These are phyloP conservation scores for Oscheius sp. DNA, from an alignment of 2,888 invertebrate species.

Conservation along the genomic window DNA sequence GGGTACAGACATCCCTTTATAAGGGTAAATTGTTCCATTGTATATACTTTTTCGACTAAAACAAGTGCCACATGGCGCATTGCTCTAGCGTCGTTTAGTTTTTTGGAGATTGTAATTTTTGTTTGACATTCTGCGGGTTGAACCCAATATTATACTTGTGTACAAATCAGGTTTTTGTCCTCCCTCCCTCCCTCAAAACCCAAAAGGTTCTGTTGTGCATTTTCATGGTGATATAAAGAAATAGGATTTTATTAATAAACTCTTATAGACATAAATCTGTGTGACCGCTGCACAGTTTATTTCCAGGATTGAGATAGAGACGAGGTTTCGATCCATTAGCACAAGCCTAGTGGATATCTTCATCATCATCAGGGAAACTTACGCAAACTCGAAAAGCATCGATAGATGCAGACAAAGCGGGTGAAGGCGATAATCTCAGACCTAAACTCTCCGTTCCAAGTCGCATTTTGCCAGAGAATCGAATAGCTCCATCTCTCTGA, in stretches of 20 bases:
- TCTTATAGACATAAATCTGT: slow-evolving; percentile 11
- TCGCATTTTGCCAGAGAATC: slow-evolving; percentile 41
- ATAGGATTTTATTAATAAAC: slow-evolving; percentile 11
- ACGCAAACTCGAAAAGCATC: slow-evolving; percentile 67
- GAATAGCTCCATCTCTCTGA: slow-evolving; percentile 48
- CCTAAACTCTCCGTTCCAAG: slow-evolving; percentile 40
- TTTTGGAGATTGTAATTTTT: too few species aligned
- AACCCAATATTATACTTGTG: not conserved
- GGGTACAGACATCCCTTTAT: not conserved
- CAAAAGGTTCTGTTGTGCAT: too few species aligned
- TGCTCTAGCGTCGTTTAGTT: not conserved
- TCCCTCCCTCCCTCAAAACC: too few species aligned
- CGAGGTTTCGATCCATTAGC: slow-evolving; percentile 18
- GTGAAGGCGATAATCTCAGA: slow-evolving; percentile 64
- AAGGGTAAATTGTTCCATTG: not conserved
- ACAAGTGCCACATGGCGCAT: not conserved
- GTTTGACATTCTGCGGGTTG: not conserved
- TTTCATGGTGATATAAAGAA: too few species aligned
- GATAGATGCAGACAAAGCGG: slow-evolving; percentile 65
- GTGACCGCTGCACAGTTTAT: slow-evolving; percentile 20
- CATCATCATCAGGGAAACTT: not conserved
- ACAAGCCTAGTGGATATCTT: slow-evolving; percentile 4
- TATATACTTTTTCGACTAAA: not conserved
- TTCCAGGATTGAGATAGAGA: slow-evolving; percentile 25
- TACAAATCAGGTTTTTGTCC: slow-evolving; percentile 13